Evolutionary conservation across 2,113 vertebrate genomes (phyloP).

Genomic region (Bolborhynchus lineola): DNA sequence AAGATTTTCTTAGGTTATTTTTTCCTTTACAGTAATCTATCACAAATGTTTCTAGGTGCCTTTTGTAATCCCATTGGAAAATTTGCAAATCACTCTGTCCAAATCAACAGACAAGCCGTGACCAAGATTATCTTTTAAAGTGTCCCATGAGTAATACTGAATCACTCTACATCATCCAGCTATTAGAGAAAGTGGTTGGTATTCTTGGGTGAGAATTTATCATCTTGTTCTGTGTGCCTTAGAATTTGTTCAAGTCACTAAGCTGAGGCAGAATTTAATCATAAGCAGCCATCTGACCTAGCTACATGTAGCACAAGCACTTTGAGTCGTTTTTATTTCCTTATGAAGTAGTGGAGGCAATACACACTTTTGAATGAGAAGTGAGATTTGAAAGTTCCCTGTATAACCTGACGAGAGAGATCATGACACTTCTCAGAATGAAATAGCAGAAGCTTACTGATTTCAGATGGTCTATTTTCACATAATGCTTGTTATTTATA

Average conservation of each 20-base stretch:
- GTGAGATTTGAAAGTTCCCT: not conserved
- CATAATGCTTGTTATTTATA: not conserved
- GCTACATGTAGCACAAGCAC: not conserved
- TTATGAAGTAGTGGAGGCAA: not conserved
- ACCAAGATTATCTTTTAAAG: not conserved
- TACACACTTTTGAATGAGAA: not conserved
- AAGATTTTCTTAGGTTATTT: not conserved
- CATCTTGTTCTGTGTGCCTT: not conserved
- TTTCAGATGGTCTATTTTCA: not conserved
- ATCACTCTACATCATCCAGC: not conserved
- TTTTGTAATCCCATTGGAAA: not conserved
- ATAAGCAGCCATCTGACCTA: not conserved
- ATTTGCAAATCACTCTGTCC: not conserved
- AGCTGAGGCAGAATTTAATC: conserved; percentile 21
- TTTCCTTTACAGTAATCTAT: not conserved
- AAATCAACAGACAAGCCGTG: not conserved
- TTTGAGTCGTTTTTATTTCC: not conserved
- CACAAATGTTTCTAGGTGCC: not conserved
- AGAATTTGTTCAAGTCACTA: conserved; percentile 16
- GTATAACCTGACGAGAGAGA: not conserved
- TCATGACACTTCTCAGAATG: not conserved
- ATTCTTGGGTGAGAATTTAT: not conserved
- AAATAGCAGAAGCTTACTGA: not conserved
- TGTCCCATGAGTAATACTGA: not conserved
- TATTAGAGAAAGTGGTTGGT: not conserved